A percentile compares a stretch with the other conserved stretches of the same genome.
Evolutionary conservation across 2,113 vertebrate genomes (phyloP).

Genomic region (Ursus arctos): DNA sequence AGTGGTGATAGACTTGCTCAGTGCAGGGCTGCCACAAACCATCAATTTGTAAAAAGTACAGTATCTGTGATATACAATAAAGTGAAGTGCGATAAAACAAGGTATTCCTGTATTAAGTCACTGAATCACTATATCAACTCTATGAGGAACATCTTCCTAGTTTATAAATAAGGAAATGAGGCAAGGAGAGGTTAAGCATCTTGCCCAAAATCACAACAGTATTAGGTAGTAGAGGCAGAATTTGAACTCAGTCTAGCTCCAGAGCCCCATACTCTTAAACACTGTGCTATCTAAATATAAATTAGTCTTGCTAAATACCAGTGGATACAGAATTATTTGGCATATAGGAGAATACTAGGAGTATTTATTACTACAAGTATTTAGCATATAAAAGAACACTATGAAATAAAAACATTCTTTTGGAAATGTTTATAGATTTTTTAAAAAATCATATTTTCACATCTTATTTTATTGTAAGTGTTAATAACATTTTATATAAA

Average conservation of each 20-base stretch:
- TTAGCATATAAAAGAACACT: neutral
- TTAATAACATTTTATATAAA: neutral
- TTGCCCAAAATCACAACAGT: neutral
- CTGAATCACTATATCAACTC: neutral
- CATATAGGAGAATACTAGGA: neutral
- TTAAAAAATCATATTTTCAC: neutral
- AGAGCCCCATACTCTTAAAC: neutral
- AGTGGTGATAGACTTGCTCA: neutral
- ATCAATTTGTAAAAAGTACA: neutral
- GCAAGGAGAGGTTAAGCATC: neutral
- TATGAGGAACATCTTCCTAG: neutral
- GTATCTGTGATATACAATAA: neutral
- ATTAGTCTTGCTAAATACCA: neutral
- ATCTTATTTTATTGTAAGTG: neutral
- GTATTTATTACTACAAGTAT: neutral
- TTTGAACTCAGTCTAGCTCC: neutral
- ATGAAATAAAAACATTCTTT: neutral
- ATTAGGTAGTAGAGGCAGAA: conserved; percentile 22
- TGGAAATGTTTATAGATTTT: conserved; percentile 26
- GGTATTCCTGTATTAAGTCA: neutral
- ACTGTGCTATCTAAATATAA: neutral
- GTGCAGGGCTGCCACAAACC: neutral
- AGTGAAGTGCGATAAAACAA: neutral
- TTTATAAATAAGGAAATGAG: neutral
- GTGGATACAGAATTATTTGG: neutral